Percentiles rank a stretch among this genome's conserved stretches.
Evolutionary conservation across 2,888 invertebrate genomes (phyloP).

Genomic region (Eristalis pertinax): DNA sequence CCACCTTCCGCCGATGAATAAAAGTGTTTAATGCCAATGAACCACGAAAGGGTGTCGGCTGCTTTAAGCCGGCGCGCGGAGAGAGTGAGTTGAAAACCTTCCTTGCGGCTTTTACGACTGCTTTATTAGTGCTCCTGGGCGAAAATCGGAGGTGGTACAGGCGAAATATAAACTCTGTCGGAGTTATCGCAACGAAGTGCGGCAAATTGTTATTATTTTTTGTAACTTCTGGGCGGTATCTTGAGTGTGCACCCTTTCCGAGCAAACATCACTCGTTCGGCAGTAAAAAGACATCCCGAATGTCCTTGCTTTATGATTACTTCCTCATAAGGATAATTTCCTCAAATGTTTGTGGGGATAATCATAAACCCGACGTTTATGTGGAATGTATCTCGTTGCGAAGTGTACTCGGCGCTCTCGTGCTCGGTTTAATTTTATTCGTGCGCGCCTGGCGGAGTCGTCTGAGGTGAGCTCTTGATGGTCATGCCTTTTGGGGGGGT

Average conservation of each 20-base stretch:
- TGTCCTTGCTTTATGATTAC: slow-evolving; percentile 10
- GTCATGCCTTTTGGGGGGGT: background rate
- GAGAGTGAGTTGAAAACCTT: background rate
- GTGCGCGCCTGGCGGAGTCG: background rate
- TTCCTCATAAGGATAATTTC: slow-evolving; percentile 19
- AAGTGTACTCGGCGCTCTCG: background rate
- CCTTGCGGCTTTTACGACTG: background rate
- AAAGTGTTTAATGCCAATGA: background rate
- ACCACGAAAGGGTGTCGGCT: background rate
- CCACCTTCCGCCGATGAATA: background rate
- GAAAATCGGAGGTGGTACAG: background rate
- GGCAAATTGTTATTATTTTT: background rate
- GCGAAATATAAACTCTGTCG: background rate
- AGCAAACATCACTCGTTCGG: background rate
- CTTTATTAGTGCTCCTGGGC: slow-evolving; percentile 5
- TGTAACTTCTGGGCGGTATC: background rate
- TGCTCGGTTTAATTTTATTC: background rate
- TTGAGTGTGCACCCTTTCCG: background rate
- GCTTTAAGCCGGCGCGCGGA: background rate
- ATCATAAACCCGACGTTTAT: slow-evolving; percentile 8
- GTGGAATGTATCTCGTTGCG: background rate
- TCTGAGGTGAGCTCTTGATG: background rate
- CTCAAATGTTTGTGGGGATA: slow-evolving; percentile 7
- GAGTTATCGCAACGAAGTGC: background rate
- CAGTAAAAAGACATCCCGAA: slow-evolving; percentile 14